Percentiles rank a stretch among this genome's conserved stretches.
phyloP scores from a whole-genome alignment of 2,888 invertebrate species.

The Bombylius discolor region DNA sequence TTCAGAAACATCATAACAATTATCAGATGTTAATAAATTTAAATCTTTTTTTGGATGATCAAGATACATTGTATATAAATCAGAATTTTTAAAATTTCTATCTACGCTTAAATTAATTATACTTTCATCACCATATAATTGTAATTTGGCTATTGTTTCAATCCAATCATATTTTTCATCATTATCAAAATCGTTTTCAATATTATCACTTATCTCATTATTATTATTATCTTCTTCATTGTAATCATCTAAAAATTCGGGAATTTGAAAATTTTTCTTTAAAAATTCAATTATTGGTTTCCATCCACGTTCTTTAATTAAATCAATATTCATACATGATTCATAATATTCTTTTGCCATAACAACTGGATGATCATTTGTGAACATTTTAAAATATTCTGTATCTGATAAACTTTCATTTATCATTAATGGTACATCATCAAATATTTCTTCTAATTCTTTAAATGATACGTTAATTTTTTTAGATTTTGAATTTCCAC shows the following conservation, averaged over 20 bases:
- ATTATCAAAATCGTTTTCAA: not conserved
- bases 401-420: not conserved
- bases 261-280: not conserved
- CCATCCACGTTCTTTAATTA: not conserved
- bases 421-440: not conserved
- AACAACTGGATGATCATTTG: not conserved
- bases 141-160: not conserved
- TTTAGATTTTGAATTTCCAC: not conserved
- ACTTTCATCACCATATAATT: not conserved
- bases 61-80: not conserved
- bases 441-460: not conserved
- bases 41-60: not conserved
- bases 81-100: not conserved
- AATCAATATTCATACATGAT: constrained; percentile 1
- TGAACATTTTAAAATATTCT: not conserved
- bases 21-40: not conserved
- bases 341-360: not conserved
- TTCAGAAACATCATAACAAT: not conserved
- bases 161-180: not conserved
- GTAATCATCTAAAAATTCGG: not conserved
- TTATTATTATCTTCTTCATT: not conserved
- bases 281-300: not conserved
- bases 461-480: not conserved
- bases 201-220: not conserved
- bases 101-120: not conserved